Base-by-base conservation (phyloP, 2,888 invertebrate genomes). In the Drosophila quasianomalipes region DNA sequence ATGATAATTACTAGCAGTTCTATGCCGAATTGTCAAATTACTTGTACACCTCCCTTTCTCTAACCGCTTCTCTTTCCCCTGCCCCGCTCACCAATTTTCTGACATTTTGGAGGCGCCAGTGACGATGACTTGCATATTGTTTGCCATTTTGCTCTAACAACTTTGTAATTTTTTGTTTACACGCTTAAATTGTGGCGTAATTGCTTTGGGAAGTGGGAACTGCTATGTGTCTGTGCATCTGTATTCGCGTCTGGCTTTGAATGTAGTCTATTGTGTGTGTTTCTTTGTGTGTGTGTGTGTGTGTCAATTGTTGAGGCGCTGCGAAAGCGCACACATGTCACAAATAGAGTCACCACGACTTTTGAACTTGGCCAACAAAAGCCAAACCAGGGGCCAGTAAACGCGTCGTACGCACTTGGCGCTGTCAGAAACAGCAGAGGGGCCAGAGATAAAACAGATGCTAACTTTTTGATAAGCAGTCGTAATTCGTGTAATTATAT, bases 401-500 rank as follows among this genome's bases (percentile, higher is more conserved):
- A 30, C 22, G 44, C 37, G 22, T 41, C 26, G 39, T 39, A 76
- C 86, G 81, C 86, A 85, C 86, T 86, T 73, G 65, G 57, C 71
- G 66, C 63, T 87, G 87, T 90, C 91, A 89, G 74, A 65, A 61
- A 57, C 90, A 90, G 69, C 66, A 58, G 54, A 49, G 41, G 51
- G 35, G 33, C 33, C 66, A 70, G 31, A 87, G 82, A 89, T 86
- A 75, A 87, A 88, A 82, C 75, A 90, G 91, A 92, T 92, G 81
- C 76, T 82, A 79, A 81, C 79, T 62, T 68, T 51, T 39, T 78
- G 92, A 92, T 92, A 92, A 89, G 85, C 83, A 3, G 31, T 63
- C 74, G 91, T 92, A 92, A 92, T 92, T 92, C 91, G 84, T 90
- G 91, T 92, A 92, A 92, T 92, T 92, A 92, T 92, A 91, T 90